Conservation (phyloP, 2,797 vertebrate genomes). For the Pseudochirops corinnae region DNA sequence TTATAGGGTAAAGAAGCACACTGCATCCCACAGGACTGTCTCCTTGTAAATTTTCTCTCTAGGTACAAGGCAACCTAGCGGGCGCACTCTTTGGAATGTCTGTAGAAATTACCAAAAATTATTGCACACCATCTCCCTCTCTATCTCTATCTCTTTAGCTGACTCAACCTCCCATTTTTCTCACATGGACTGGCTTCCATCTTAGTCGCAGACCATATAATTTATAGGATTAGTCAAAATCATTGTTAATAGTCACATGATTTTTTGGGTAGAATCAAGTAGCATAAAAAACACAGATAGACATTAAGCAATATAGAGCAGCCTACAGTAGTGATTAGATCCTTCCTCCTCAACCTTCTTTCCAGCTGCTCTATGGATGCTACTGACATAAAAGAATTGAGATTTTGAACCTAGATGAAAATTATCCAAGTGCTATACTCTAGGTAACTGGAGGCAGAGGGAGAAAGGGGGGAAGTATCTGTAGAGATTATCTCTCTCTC, state of each 20-base stretch:
- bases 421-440: background rate
- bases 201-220: background rate
- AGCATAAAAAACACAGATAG: background rate
- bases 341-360: background rate
- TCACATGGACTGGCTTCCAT: background rate
- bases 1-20: background rate
- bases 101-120: background rate
- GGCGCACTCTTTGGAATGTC: background rate
- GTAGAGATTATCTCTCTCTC: background rate
- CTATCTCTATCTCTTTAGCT: background rate
- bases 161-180: background rate
- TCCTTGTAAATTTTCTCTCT: background rate
- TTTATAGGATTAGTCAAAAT: background rate
- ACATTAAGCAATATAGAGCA: background rate
- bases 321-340: background rate
- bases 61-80: background rate
- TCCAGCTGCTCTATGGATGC: background rate
- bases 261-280: background rate
- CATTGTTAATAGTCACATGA: background rate
- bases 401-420: background rate
- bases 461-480: background rate
- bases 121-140: background rate
- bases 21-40: background rate
- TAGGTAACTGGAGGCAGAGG: background rate
- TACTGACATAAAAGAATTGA: background rate